Evolutionary conservation across 2,797 vertebrate species (phyloP).

Genomic region (Channallabes apus): DNA sequence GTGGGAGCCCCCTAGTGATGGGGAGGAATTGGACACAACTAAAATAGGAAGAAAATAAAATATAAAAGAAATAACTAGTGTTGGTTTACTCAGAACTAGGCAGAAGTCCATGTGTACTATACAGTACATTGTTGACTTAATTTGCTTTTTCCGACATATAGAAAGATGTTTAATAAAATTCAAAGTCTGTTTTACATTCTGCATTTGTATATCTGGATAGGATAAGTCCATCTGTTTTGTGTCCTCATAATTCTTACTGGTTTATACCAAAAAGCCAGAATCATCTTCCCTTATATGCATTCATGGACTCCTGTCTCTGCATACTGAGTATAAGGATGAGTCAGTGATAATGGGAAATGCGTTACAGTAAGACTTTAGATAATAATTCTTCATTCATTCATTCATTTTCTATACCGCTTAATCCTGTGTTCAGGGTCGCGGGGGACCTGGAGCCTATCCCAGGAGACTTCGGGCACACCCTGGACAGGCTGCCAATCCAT

Average conservation of each 20-base stretch:
- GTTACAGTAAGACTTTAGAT: not conserved
- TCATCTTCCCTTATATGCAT: slow-evolving; percentile 26
- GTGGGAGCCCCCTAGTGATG: no score
- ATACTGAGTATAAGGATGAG: slow-evolving; percentile 27
- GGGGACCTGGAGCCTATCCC: no score
- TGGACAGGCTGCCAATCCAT: no score
- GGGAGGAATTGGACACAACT: no score
- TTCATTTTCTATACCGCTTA: no score
- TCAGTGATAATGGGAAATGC: slow-evolving; percentile 19
- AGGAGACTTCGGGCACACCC: no score
- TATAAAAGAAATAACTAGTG: not conserved
- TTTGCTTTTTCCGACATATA: not conserved
- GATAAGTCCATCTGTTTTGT: slow-evolving; percentile 5
- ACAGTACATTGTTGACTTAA: not conserved
- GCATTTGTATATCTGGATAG: not conserved
- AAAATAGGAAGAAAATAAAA: no score
- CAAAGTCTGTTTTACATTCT: not conserved
- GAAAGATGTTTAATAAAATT: not conserved
- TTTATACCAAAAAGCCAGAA: not conserved
- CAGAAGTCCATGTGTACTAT: not conserved
- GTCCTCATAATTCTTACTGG: slow-evolving; percentile 21
- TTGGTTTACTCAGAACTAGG: not conserved
- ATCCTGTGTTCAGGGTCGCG: no score
- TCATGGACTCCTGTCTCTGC: slow-evolving; percentile 16
- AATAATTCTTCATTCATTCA: no score